Base-by-base conservation (phyloP, 2,888 invertebrate genomes). In the Charanyca ferruginea region DNA sequence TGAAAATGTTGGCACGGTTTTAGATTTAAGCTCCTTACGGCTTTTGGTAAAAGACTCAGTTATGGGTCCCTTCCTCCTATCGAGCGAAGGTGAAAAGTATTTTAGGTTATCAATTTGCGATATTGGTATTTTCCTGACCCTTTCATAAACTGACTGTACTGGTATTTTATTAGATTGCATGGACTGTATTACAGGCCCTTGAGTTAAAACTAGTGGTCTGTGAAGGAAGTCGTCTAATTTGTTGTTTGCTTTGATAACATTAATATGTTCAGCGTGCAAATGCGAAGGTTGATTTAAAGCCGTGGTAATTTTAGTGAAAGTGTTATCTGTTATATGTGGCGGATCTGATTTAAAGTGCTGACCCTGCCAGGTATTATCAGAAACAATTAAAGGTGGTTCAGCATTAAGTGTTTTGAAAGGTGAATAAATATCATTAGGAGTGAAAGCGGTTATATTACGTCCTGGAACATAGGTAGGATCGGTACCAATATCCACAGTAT, bases 401-500 rank as follows among this genome's bases (percentile, higher is more conserved):
- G 88, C 78, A 9, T 87, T 83, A 59, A 89, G 85, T 13, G 81
- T 85, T 85, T 91, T 89, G 18, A 89, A 85, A 22, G 88, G 88
- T 52, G 83, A 69, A 38, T 85, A 85, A 32, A 83, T 62, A 62
- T 90, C 89, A 16, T 88, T 85, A 42, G 87, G 73, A 52, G 88
- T 88, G 55, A 90, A 91, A 35, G 87, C 85, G 16, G 92, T 91
- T 7, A 90, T 86, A 70, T 93, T 93, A 35, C 88, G 83, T 62
- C 77, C 84, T 25, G 73, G 74, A 11, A 25, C 54, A 54, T 60
- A 63, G 3, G 57, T 23, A 23, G 71, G 72, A 68, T 47, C 81
- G 41, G 62, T 62, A 4, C 16, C 38, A 16, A 18, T 65, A 73
- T 71, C 78, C 67, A 22, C 47, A 13, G 38, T 16, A 20, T 61